Conservation (phyloP, 2,797 vertebrate species). For the Valencia hispanica region DNA sequence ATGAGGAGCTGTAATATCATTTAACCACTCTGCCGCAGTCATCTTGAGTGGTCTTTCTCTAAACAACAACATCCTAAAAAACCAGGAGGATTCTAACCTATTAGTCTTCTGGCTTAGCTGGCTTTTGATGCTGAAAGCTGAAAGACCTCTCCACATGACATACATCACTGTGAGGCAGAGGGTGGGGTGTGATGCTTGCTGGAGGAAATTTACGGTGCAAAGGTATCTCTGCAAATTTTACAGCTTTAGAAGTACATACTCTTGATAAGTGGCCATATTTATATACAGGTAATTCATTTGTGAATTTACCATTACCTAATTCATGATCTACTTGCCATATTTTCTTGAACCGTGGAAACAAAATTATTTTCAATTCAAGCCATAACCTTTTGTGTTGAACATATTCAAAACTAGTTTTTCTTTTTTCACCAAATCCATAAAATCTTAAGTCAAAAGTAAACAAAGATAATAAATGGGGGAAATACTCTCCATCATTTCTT, state of each 20-base stretch:
- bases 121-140: slow-evolving; percentile 42
- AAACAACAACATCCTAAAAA: slow-evolving; percentile 23
- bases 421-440: not conserved
- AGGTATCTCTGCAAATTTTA: not conserved
- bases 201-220: not conserved
- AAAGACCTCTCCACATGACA: slow-evolving; percentile 46
- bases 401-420: slow-evolving; percentile 1
- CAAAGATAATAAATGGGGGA: not conserved
- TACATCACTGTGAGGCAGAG: slow-evolving; percentile 28
- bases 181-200: slow-evolving; percentile 5
- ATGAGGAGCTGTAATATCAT: slow-evolving; percentile 4
- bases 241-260: not conserved
- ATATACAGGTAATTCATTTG: not conserved
- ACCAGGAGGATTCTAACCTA: slow-evolving; percentile 1
- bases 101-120: slow-evolving; percentile 13
- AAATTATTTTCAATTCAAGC: not conserved
- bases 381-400: not conserved
- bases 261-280: not conserved
- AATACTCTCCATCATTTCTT: not conserved
- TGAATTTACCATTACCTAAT: not conserved
- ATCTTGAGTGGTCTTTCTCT: slow-evolving; percentile 7
- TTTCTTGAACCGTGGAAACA: not conserved
- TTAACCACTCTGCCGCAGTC: slow-evolving; percentile 2
- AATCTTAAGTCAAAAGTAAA: not conserved
- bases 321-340: not conserved